Evolutionary conservation across 1,140 invertebrate genomes (phyloP).

Genomic region (Bathynomus jamesi): DNA sequence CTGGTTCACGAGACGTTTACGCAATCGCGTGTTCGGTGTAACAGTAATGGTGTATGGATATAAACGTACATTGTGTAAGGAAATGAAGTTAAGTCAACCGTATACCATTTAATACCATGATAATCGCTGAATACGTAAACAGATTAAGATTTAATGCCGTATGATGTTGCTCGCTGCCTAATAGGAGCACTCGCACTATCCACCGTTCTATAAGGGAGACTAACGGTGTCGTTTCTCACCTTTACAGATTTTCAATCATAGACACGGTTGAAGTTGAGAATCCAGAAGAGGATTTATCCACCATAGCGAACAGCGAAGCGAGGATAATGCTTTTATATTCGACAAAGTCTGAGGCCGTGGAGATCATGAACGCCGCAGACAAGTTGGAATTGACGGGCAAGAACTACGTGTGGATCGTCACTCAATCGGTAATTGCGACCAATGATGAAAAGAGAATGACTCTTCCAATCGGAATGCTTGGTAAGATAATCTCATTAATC

Average conservation of each 20-base stretch:
- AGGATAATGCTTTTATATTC: conserved; percentile 88
- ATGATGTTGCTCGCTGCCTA: too few species aligned
- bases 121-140: too few species aligned
- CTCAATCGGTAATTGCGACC: conserved; percentile 81
- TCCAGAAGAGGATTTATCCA: conserved; percentile 52
- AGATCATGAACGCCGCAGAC: conserved; percentile 70
- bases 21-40: too few species aligned
- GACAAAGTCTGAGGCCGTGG: conserved; percentile 57
- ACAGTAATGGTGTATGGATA: too few species aligned
- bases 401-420: conserved; percentile 94
- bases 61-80: too few species aligned
- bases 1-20: too few species aligned
- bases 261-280: conserved; percentile 29
- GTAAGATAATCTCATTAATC: too few species aligned
- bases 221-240: not conserved
- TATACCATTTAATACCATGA: too few species aligned
- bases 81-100: too few species aligned
- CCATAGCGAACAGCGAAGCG: conserved; percentile 81
- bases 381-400: conserved; percentile 81
- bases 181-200: too few species aligned
- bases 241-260: conserved; percentile 33
- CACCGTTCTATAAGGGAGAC: too few species aligned
- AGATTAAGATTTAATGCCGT: too few species aligned
- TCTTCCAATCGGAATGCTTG: conserved; percentile 87
- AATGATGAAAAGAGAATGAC: conserved; percentile 57